phyloP scores from a whole-genome alignment of 2,113 vertebrate genomes.

The Falco punctatus region DNA sequence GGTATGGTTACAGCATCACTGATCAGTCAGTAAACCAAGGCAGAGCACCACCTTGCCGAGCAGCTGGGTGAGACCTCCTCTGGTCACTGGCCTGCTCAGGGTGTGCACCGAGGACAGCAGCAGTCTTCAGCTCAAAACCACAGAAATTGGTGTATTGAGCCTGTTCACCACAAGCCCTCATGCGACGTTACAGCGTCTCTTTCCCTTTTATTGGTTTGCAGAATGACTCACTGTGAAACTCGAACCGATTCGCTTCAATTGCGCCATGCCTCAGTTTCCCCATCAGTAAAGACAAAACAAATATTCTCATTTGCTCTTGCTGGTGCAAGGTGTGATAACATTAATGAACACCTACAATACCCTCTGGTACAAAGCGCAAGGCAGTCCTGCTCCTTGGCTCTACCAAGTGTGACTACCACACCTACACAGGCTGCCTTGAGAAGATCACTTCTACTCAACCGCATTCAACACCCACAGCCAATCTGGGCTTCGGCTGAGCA shows the following conservation, averaged over 20 bases:
- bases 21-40: neutral
- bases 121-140: neutral
- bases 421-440: neutral
- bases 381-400: neutral
- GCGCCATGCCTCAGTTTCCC: constrained; percentile 13
- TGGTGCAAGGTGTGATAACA: neutral
- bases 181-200: neutral
- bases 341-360: accelerated
- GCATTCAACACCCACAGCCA: neutral
- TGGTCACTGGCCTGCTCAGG: neutral
- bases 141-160: neutral
- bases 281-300: neutral
- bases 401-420: neutral
- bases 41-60: neutral
- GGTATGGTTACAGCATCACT: neutral
- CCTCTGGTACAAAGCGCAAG: neutral
- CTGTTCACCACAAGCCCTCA: neutral
- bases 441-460: neutral
- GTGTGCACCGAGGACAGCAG: neutral
- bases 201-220: neutral
- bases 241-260: neutral
- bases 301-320: neutral
- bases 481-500: neutral
- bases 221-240: neutral
- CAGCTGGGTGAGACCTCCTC: neutral